Evolutionary conservation across 2,797 vertebrate genomes (phyloP), one percentile per base, ranked within the genome.

Genomic region (Benthosema pterotum): DNA sequence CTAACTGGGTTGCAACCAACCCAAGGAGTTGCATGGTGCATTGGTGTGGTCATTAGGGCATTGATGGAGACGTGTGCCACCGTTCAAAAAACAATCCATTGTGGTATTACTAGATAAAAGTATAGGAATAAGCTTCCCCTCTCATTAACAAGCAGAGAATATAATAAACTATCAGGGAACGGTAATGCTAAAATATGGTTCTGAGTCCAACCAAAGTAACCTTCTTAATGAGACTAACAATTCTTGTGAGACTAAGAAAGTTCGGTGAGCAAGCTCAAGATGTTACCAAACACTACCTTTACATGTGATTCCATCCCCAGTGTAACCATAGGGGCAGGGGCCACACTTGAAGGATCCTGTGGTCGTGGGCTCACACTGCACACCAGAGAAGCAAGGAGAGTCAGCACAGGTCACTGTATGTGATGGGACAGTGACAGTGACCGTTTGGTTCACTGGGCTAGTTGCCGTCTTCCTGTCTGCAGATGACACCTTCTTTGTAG

Each of bases 261-360:
- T n/a, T n/a, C 43, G n/a, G n/a, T 46, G 45, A 46, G 45, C 45
- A 46, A n/a, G 45, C n/a, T 46, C 32, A 18, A 15, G 32, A 38
- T 52, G 5, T 1, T 56, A 43, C 32, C 11, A 52, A 18, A 8
- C 11, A 49, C 60, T 90, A 97, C 95, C 95, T 95, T 84, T 93
- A 82, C 96, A 97, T 5, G 49, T 75, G 60, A 92, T 57, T 74
- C 95, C 95, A 62, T 97, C 89, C 60, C 95, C 92, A 0, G 89
- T 92, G 80, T 95, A 98, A 1, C 95, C 93, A 0, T 75, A 80
- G 0, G 95, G 96, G 71, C 95, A 97, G 73, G 3, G 87, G 13
- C 93, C 92, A 5, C 96, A 97, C 66, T 63, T 91, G 68, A 91
- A 83, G 2, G 74, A 83, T 52, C 91, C 93, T 1, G 84, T 74